Evolutionary conservation across 2,888 invertebrate genomes (phyloP).

Genomic region (Ophonus ardosiacus): DNA sequence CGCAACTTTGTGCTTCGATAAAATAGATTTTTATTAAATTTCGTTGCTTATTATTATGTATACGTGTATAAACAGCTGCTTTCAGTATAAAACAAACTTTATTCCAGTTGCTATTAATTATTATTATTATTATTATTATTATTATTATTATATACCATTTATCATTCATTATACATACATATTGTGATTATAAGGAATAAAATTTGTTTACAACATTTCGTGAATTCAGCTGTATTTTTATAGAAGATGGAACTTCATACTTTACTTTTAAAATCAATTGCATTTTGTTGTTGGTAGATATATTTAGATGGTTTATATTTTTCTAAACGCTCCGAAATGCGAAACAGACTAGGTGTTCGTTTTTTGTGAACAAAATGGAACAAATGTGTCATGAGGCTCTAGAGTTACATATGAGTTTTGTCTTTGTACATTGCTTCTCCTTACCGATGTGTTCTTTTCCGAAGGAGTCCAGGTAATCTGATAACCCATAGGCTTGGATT

Average conservation of each 20-base stretch:
- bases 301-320: conserved; percentile 60
- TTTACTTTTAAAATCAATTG: conserved; percentile 35
- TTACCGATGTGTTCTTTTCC: conserved; percentile 58
- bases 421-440: conserved; percentile 45
- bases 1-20: conserved; percentile 52
- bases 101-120: conserved; percentile 33
- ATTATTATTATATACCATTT: background rate
- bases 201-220: conserved; percentile 36
- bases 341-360: conserved; percentile 37
- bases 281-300: conserved; percentile 54
- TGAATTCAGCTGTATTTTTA: conserved; percentile 50
- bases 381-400: conserved; percentile 38
- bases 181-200: conserved; percentile 44
- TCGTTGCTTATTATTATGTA: conserved; percentile 49
- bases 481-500: conserved; percentile 50
- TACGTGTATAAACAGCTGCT: conserved; percentile 53
- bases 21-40: conserved; percentile 32
- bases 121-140: conserved; percentile 30
- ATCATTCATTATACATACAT: background rate
- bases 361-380: conserved; percentile 40
- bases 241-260: conserved; percentile 11
- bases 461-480: conserved; percentile 52
- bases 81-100: conserved; percentile 32
- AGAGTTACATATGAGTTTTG: conserved; percentile 9
- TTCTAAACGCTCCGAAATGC: conserved; percentile 51